phyloP scores from a whole-genome alignment of 2,113 vertebrate genomes.

The Limanda limanda region DNA sequence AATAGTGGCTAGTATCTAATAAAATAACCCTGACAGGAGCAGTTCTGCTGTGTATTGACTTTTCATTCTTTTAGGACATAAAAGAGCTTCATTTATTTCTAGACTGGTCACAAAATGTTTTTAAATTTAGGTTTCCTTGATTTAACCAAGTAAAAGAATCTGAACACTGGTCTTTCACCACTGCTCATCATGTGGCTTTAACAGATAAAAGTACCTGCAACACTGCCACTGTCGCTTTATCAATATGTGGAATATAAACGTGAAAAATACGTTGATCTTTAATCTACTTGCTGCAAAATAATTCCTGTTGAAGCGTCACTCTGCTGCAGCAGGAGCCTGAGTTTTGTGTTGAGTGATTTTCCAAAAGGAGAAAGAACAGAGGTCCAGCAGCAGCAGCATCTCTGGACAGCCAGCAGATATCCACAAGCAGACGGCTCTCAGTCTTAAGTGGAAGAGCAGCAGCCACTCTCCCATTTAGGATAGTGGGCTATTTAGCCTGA shows the following conservation, averaged over 20 bases:
- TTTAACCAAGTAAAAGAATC: too few relatives aligned
- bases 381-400: conserved; percentile 12
- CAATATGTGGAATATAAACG: not conserved
- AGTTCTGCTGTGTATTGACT: too few relatives aligned
- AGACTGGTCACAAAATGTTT: too few relatives aligned
- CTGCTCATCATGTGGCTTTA: too few relatives aligned
- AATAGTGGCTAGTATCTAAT: too few relatives aligned
- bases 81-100: too few relatives aligned
- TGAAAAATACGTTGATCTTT: not conserved
- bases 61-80: too few relatives aligned
- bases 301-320: not conserved
- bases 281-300: not conserved
- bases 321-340: not conserved
- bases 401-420: conserved; percentile 46
- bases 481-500: conserved; percentile 84
- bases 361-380: conserved; percentile 29
- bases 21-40: too few relatives aligned
- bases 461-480: conserved; percentile 81
- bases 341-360: conserved; percentile 20
- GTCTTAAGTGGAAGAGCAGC: conserved; percentile 76
- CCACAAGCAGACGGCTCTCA: conserved; percentile 66
- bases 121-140: too few relatives aligned
- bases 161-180: too few relatives aligned
- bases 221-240: not conserved
- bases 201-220: too few relatives aligned